Percentiles rank a stretch among this genome's conserved stretches.
Conservation (phyloP, 1,140 invertebrate species). For the Dolichoris vasculosae region DNA sequence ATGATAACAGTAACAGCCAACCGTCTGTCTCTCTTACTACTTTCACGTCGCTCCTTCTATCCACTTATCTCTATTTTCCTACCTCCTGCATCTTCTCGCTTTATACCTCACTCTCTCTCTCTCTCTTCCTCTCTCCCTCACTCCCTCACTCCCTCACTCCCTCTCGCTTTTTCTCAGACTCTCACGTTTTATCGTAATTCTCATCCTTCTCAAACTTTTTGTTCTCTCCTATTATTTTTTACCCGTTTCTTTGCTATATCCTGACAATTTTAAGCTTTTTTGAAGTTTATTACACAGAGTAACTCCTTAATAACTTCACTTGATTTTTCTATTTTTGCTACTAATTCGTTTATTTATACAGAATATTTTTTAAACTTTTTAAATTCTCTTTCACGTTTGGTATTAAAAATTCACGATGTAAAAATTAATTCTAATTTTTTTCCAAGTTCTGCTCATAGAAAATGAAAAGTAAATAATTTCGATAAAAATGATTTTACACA, state of each 20-base stretch:
- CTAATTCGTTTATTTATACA: not conserved
- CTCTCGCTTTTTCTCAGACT: not conserved
- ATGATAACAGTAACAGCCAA: conserved; percentile 71
- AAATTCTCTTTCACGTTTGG: no score
- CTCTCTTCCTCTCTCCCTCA: not conserved
- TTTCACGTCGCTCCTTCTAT: conserved; percentile 33
- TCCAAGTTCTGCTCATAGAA: no score
- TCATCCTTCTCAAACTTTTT: not conserved
- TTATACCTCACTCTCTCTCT: not conserved
- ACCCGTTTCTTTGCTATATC: not conserved
- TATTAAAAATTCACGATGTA: no score
- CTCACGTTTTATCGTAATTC: not conserved
- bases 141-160: not conserved
- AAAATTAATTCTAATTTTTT: no score
- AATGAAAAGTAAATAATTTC: no score
- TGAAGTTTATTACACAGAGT: not conserved
- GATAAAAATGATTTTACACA: no score
- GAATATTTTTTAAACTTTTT: not conserved
- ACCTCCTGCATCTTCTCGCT: not conserved
- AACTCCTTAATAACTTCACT: not conserved
- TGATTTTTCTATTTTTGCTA: not conserved
- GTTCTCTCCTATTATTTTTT: not conserved
- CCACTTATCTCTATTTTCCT: conserved; percentile 43
- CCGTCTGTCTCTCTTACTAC: conserved; percentile 35
- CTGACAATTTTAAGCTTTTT: not conserved